Percentiles rank a stretch among this genome's conserved stretches.
Conservation (phyloP, 2,888 invertebrate genomes). For the Ophioninae sp. region DNA sequence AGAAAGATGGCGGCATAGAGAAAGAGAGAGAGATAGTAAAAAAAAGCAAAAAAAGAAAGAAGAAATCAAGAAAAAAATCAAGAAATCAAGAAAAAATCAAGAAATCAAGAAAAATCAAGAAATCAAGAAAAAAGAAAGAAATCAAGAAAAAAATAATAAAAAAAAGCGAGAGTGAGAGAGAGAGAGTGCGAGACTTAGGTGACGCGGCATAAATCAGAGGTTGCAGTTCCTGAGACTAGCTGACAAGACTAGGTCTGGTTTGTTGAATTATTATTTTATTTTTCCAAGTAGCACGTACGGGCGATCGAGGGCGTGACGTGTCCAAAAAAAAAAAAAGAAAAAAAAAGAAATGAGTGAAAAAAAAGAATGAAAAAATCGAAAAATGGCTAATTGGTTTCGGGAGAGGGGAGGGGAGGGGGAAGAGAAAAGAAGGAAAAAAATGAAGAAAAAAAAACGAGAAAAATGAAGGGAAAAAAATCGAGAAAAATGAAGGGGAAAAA, state of each 20-base stretch:
- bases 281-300: constrained; percentile 65
- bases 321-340: constrained; percentile 32
- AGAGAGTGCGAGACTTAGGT: constrained; percentile 24
- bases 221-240: constrained; percentile 80
- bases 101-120: background rate
- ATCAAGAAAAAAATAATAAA: background rate
- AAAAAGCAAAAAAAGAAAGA: background rate
- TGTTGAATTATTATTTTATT: constrained; percentile 69
- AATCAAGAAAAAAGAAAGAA: too few species aligned
- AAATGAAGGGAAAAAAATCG: background rate
- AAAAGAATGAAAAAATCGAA: too few species aligned
- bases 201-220: constrained; percentile 71
- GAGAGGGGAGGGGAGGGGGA: too few species aligned
- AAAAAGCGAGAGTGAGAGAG: background rate
- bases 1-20: background rate
- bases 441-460: constrained; percentile 58
- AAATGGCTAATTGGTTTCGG: too few species aligned
- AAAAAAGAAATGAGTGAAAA: constrained; percentile 43
- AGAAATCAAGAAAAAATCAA: background rate
- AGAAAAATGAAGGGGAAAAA: too few species aligned
- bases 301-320: constrained; percentile 55
- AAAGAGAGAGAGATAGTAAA: background rate
- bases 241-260: constrained; percentile 71
- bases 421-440: constrained; percentile 49
- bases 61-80: background rate